Evolutionary conservation across 2,888 invertebrate genomes (phyloP), one percentile per base, ranked within the genome.

Genomic region (Protodeltote pygarga): DNA sequence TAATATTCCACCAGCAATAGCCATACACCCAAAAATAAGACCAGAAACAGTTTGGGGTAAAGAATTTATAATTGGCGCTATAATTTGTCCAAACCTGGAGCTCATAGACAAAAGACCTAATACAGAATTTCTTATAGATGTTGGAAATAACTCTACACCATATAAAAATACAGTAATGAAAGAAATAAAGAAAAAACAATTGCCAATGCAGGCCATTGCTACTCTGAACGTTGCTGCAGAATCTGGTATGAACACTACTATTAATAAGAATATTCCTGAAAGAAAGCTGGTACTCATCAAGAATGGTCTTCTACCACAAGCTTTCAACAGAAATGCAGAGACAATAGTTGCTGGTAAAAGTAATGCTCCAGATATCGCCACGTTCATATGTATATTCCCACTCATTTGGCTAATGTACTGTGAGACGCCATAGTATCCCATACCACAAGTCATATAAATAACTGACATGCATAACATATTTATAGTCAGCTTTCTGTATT

Each of bases 121-220:
- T 0, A 96, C 97, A 33, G 95, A 94, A 75, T 97, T 97, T 16
- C 98, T 93, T 0, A 97, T 94, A 1, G 96, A 94, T 0, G 98
- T 98, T 0, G 98, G 97, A 77, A 97, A 97, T 10, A 97, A 81
- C 83, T 98, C 98, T 0, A 96, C 96, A 0, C 95, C 95, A 78
- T 95, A 97, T 10, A 98, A 93, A 79, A 97, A 98, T 3, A 95
- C 95, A 16, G 95, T 95, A 0, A 97, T 95, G 75, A 97, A 98
- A 0, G 95, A 94, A 29, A 96, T 93, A 0, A 96, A 95, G 65
- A 96, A 94, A 10, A 96, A 96, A 52, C 95, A 94, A 66, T 97
- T 95, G 2, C 95, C 96, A 29, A 95, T 68, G 50, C 95, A 94
- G 5, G 96, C 95, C 11, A 95, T 85, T 5, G 93, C 73, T 0